Evolutionary conservation across 2,888 invertebrate genomes (phyloP), one percentile per base, ranked within the genome.

Genomic region (Chorisops tibialis): DNA sequence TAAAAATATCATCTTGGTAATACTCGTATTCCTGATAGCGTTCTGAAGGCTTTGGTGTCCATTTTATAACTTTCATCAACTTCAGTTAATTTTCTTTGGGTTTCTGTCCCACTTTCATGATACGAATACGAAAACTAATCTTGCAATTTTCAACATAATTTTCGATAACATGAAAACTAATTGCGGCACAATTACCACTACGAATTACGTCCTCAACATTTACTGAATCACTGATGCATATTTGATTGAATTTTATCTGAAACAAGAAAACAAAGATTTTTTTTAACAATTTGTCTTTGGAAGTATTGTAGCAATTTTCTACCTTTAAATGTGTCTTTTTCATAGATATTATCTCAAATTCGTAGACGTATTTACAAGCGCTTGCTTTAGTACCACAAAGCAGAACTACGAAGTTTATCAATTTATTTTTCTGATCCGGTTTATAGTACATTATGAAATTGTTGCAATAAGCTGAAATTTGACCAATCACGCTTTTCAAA

Each of bases 201-300:
- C 9, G 5, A 12, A 62, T 62, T 14, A 62, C 18, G 38, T 54
- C 38, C 18, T 3, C 11, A 24, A 62, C 48, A 54, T 62, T 45
- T 9, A 22, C 61, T 9, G 54, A 21, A 14, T 62, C 61, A 37
- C 49, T 56, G 18, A 37, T 38, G 19, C 61, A 61, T 11, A n/a
- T 11, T 21, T 61, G 43, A 4, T 18, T 52, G 14, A 61, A 61
- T 38, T 61, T 61, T 14, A 61, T 61, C 61, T 61, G 38, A 43
- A 61, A 51, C 21, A 24, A 4, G 24, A 16, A 21, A 24, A n/a
- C 5, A 18, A 11, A 50, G 24, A 59, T 14, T 14, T 35, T 4
- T 47, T 45, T 7, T 12, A 47, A 47, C 7, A 47, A 19, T 16
- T 47, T 16, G n/a, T n/a, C n/a, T n/a, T n/a, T n/a, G n/a, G n/a